A percentile compares a stretch with the other conserved stretches of the same genome.
phyloP scores from a whole-genome alignment of 2,888 invertebrate species.

The Augiades crinisus region DNA sequence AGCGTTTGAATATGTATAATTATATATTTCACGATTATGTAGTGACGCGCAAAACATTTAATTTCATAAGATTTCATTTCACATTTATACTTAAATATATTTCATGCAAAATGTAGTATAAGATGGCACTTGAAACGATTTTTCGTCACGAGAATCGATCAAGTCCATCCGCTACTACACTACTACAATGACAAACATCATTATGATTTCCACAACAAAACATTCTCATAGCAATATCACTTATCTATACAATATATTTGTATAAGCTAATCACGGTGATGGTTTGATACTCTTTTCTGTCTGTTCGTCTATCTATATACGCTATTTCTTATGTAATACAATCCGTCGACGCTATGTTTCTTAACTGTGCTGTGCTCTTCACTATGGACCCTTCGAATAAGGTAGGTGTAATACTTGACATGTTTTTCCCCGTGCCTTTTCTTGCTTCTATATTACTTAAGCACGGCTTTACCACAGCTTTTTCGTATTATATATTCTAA shows the following conservation, averaged over 20 bases:
- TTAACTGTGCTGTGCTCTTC: constrained; percentile 38
- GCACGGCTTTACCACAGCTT: constrained; percentile 39
- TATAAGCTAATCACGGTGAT: constrained; percentile 68
- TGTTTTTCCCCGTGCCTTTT: constrained; percentile 45
- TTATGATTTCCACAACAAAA: constrained; percentile 19
- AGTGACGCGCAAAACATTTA: too few relatives aligned
- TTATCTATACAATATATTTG: constrained; percentile 39
- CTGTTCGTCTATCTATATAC: constrained; percentile 44
- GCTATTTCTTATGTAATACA: constrained; percentile 1
- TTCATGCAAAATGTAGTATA: neutral
- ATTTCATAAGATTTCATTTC: too few relatives aligned
- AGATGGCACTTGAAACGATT: neutral
- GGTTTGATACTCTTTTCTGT: constrained; percentile 70
- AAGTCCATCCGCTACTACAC: neutral
- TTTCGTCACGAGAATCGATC: too few relatives aligned
- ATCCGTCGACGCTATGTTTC: constrained; percentile 35
- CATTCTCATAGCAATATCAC: constrained; percentile 8
- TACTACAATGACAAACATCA: too few relatives aligned
- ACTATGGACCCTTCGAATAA: constrained; percentile 51
- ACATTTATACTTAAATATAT: constrained; percentile 1
- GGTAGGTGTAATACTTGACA: constrained; percentile 57
- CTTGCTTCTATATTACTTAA: constrained; percentile 39
- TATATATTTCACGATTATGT: neutral
- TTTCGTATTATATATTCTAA: neutral
- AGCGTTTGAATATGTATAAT: neutral